Percentiles rank a stretch among this genome's conserved stretches.
These are phyloP conservation scores for Melikaiella ostensackeni DNA, from an alignment of 2,888 invertebrate species.

Conservation along the genomic window DNA sequence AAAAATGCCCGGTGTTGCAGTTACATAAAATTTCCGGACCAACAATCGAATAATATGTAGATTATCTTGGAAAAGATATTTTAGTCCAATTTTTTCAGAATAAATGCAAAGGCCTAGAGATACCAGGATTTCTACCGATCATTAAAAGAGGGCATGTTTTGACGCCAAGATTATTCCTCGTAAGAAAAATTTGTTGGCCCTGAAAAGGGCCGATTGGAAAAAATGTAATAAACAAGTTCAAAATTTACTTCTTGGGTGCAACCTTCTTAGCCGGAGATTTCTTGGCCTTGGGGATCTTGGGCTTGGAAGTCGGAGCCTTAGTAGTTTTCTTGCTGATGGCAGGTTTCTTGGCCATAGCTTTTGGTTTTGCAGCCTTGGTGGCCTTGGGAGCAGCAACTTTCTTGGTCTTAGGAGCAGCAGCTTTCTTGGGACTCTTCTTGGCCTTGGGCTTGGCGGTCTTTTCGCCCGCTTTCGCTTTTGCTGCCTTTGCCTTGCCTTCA, in stretches of 20 bases:
- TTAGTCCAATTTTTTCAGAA: no score
- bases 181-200: background rate
- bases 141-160: no score
- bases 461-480: background rate
- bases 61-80: no score
- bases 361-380: background rate
- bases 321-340: background rate
- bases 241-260: background rate
- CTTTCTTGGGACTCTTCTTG: background rate
- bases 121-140: no score
- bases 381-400: background rate
- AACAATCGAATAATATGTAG: no score
- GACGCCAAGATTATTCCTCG: background rate
- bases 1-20: no score
- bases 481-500: background rate
- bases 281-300: background rate
- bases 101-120: no score
- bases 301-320: background rate
- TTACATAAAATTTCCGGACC: no score
- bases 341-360: background rate
- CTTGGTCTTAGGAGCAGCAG: background rate
- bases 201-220: no score
- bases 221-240: background rate
- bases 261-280: background rate
- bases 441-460: background rate